These are phyloP conservation scores for Cacoxenus indagator DNA, from an alignment of 2,888 invertebrate species.

Conservation along the genomic window DNA sequence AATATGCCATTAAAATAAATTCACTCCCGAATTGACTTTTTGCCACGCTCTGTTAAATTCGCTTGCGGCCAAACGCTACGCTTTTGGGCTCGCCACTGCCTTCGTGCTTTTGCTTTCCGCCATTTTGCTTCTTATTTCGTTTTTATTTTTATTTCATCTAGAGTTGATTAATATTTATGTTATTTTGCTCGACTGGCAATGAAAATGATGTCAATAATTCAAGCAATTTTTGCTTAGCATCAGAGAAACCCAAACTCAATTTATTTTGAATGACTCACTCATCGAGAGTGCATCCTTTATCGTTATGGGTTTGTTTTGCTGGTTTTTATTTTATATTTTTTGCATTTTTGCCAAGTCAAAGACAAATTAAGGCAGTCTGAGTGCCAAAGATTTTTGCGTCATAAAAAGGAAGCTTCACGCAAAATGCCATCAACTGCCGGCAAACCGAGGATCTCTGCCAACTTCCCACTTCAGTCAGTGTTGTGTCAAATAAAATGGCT, in stretches of 20 bases:
- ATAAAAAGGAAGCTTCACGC: slow-evolving; percentile 10
- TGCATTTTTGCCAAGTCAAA: neutral
- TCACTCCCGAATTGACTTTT: slow-evolving; percentile 52
- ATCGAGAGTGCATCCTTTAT: no score
- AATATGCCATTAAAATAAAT: slow-evolving; percentile 57
- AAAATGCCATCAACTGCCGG: no score
- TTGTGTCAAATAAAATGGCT: slow-evolving; percentile 1
- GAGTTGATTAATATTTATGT: slow-evolving; percentile 12
- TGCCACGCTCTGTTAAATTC: slow-evolving; percentile 35
- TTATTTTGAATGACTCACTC: slow-evolving; percentile 10
- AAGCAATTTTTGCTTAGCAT: neutral
- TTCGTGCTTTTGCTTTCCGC: neutral
- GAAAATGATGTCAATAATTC: slow-evolving; percentile 11
- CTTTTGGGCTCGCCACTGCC: neutral
- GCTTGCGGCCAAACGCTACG: no score
- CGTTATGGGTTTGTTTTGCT: no score
- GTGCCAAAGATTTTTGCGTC: neutral
- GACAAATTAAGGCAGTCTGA: neutral
- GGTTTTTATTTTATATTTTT: no score
- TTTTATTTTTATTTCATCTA: neutral
- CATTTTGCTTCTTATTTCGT: neutral
- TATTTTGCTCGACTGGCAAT: neutral
- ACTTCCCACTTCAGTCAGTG: no score
- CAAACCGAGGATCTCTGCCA: no score
- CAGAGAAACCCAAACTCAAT: neutral